Base-by-base conservation (phyloP, 30 jellyfish, hydroid and myxozoan species). In the Aurelia aurita region DNA sequence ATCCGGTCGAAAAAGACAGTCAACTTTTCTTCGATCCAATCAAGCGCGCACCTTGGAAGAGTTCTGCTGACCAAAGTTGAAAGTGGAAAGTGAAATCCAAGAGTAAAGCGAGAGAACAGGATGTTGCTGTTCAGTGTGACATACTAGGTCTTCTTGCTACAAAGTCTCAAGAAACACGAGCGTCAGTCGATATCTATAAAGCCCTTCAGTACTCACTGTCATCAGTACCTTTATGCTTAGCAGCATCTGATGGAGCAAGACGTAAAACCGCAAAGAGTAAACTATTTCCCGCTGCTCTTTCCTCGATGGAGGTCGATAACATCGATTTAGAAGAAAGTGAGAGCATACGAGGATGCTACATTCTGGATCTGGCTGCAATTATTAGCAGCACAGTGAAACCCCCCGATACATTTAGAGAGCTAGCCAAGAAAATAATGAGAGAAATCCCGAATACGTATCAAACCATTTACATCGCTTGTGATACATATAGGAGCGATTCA, bases 11-110 rank as follows among this genome's bases (percentile, higher is more conserved):
- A 20, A 31, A 68, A 68, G 67, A 68, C 67, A 68, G 67, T 13
- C 80, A 68, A 25, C 80, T 68, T 22, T 68, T 68, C 80, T 68
- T 68, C 23, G 67, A 68, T 35, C 80, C 80, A 68, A 68, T 68
- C 80, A 68, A 28, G 80, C 80, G 80, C 28, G 67, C 80, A 8
- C 80, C 80, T 20, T 68, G 80, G 80, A 68, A 68, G 28, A 35
- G 80, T 68, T 11, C 21, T 60, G 10, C 31, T 13, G 73, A 60
- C 21, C 73, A 23, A 60, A 60, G 73, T 23, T 13, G 20, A 9
- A 23, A 68, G 80, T 68, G 21, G 60, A 68, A 68, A 68, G 80
- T 68, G 11, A 22, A 29, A 16, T 22, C 23, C 20, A 68, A 68
- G 80, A 68, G 60, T 68, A 29, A 68, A 29, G 80, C 14, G 27